A percentile compares a stretch with the other conserved stretches of the same genome.
Evolutionary conservation across 1,140 invertebrate genomes (phyloP).

Genomic region (Aphis craccivora): DNA sequence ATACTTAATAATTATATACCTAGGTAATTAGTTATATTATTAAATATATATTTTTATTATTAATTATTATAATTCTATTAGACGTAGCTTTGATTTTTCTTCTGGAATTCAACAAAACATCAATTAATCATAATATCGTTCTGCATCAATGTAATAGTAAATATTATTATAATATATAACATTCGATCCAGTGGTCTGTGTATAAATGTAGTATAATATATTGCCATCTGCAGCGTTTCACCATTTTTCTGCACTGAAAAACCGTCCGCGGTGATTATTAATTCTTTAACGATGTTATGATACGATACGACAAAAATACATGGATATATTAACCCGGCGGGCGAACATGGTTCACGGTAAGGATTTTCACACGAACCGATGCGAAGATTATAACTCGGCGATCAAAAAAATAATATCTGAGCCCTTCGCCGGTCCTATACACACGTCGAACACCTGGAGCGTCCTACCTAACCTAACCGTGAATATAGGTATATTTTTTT

Average conservation of each 20-base stretch:
- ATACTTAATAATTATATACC: background rate
- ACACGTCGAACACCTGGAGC: background rate
- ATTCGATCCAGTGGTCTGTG: background rate
- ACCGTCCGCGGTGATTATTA: background rate
- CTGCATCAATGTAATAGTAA: background rate
- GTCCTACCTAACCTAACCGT: background rate
- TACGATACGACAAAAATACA: background rate
- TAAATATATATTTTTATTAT: background rate
- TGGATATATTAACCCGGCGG: background rate
- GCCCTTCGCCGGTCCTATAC: background rate
- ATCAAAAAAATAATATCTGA: slow-evolving; percentile 4
- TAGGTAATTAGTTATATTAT: background rate
- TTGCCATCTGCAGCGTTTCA: background rate
- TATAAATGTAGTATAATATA: background rate
- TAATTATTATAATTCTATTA: background rate
- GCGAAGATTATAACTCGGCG: background rate
- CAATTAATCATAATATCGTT: background rate
- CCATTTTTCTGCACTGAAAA: background rate
- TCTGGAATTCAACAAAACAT: background rate
- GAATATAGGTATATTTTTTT: background rate
- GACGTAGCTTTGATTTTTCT: background rate
- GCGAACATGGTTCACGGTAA: background rate
- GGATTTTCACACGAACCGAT: background rate
- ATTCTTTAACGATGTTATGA: background rate
- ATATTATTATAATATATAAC: background rate